These are phyloP conservation scores for Brassicogethes aeneus DNA, from an alignment of 2,888 invertebrate genomes.

Conservation along the genomic window DNA sequence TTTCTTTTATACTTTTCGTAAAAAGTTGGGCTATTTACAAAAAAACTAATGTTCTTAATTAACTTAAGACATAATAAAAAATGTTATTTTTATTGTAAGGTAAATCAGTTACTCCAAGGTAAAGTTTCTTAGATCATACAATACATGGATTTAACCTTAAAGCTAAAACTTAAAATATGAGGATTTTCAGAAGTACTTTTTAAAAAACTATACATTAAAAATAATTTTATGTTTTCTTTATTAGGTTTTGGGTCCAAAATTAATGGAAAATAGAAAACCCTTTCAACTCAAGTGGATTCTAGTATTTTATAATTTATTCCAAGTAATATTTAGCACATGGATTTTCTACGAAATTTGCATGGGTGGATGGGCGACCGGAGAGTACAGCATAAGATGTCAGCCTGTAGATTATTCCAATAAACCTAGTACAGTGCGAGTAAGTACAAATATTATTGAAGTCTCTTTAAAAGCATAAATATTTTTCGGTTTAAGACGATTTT, in stretches of 20 bases:
- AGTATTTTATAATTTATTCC: constrained; percentile 60
- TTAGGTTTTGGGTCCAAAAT: constrained; percentile 73
- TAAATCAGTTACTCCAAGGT: no score
- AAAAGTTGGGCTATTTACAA: background rate
- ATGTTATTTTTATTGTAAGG: no score
- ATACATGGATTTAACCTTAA: no score
- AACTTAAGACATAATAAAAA: no score
- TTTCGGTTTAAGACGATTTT: no score
- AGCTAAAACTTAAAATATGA: no score
- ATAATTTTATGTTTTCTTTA: no score
- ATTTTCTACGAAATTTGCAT: constrained; percentile 84
- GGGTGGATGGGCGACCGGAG: constrained; percentile 91
- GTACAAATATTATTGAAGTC: constrained; percentile 40
- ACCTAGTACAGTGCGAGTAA: constrained; percentile 87
- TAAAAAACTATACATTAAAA: no score
- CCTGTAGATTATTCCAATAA: constrained; percentile 92
- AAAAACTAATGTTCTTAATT: no score
- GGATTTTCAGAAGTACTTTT: no score
- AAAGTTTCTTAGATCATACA: no score
- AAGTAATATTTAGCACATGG: constrained; percentile 86
- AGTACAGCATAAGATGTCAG: constrained; percentile 93
- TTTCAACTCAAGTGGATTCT: constrained; percentile 58
- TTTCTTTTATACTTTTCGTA: background rate
- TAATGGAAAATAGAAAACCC: constrained; percentile 90
- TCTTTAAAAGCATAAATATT: no score